Evolutionary conservation across 2,113 vertebrate genomes (phyloP).

Genomic region (Vidua chalybeata): DNA sequence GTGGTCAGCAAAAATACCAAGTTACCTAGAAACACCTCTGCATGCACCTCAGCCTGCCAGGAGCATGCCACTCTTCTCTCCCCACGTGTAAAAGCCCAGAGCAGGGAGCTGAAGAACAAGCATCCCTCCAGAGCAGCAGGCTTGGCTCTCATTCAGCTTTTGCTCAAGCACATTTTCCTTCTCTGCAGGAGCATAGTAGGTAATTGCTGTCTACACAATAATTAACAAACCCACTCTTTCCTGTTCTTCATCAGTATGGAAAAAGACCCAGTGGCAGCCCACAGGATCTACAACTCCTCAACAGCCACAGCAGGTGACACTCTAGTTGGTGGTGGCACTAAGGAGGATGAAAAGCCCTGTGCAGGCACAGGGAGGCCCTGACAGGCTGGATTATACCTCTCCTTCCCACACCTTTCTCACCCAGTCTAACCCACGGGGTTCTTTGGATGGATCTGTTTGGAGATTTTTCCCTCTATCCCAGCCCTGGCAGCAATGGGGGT

Average conservation of each 20-base stretch:
- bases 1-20: neutral
- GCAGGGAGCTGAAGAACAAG: neutral
- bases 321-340: neutral
- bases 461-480: neutral
- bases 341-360: neutral
- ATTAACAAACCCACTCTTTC: neutral
- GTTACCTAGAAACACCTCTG: neutral
- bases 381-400: neutral
- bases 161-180: neutral
- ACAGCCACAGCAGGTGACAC: neutral
- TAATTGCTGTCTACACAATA: neutral
- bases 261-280: neutral
- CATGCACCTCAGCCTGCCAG: neutral
- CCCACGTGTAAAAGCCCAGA: neutral
- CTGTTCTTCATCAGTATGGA: neutral
- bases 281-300: neutral
- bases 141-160: neutral
- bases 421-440: neutral
- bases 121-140: neutral
- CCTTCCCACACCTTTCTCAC: neutral
- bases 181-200: accelerated
- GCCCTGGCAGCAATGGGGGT: neutral
- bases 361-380: neutral
- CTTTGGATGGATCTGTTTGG: neutral
- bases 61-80: neutral